Base-by-base conservation (phyloP, 2,888 invertebrate species). In the Balanococcus diminutus region DNA sequence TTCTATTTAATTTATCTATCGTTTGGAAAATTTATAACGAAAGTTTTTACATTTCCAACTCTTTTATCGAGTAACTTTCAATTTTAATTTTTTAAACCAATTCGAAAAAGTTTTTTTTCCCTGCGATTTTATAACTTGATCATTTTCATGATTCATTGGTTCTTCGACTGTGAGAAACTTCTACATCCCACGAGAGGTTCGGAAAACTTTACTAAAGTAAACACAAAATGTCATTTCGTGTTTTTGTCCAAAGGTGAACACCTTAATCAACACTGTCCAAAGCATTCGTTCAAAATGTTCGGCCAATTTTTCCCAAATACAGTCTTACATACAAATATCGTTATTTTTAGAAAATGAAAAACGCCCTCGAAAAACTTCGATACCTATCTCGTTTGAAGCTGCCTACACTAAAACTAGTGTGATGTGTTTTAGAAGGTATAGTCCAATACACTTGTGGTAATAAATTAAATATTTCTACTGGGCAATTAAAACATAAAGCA, bases 41-140 rank as follows among this genome's bases (percentile, higher is more conserved):
- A 79, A 79, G 36, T 79, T 79, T 79, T n/a, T 79, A 79, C 75
- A 79, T 79, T 79, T 79, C 8, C 36, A 9, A 79, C 75, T 79
- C 75, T 79, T 79, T 79, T 79, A 79, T 79, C 75, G 75, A 36
- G 36, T 36, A 79, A 79, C 75, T 79, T 79, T 79, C 75, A 79
- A 79, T 79, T 79, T 79, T 79, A 32, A 79, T 79, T 79, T 79
- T 79, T 79, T 36, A 67, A 32, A 79, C 75, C 75, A 36, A 79
- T 79, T 19, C 36, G 32, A 79, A 28, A 79, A 79, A 14, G 16
- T 72, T 72, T 36, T 79, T 75, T 75, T 19, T 79, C 9, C 75
- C 19, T 56, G 11, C 75, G 36, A 79, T 79, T 79, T 75, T 79
- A 36, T 79, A 79, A 79, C 75, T 8, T 32, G 22, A 79, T 79